Evolutionary conservation across 2,888 invertebrate genomes (phyloP).

Genomic region (Sepioteuthis lessoniana): DNA sequence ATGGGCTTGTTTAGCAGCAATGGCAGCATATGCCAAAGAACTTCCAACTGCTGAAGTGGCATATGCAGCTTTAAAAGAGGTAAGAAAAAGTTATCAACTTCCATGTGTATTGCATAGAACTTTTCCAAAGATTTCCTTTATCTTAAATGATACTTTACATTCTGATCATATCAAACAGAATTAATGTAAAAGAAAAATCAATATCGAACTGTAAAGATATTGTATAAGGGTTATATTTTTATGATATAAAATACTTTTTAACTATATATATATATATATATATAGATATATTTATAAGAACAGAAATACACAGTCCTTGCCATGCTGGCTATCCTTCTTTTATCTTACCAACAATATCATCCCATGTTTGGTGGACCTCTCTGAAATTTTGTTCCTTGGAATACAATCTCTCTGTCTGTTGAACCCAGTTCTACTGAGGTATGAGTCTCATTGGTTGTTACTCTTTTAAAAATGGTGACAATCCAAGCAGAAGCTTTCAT

Average conservation of each 20-base stretch:
- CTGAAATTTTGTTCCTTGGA: background rate
- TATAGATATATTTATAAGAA: too few relatives aligned
- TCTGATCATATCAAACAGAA: background rate
- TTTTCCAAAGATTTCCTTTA: background rate
- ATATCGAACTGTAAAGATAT: background rate
- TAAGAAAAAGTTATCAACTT: constrained; percentile 55
- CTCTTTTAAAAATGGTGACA: too few relatives aligned
- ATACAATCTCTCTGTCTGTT: too few relatives aligned
- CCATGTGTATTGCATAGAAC: background rate
- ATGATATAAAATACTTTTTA: too few relatives aligned
- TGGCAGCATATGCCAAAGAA: constrained; percentile 90
- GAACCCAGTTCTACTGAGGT: too few relatives aligned
- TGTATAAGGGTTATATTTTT: background rate
- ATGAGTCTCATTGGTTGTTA: too few relatives aligned
- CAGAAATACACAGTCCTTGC: too few relatives aligned
- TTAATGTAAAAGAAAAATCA: background rate
- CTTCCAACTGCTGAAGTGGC: constrained; percentile 94
- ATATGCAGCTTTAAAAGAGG: constrained; percentile 90
- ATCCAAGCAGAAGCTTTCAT: too few relatives aligned
- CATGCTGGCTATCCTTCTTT: too few relatives aligned
- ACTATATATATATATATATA: too few relatives aligned
- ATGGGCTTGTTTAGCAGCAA: constrained; percentile 95
- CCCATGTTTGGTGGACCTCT: too few relatives aligned
- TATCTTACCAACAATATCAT: too few relatives aligned
- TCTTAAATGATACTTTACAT: background rate